Evolutionary conservation across 2,888 invertebrate genomes (phyloP).

Genomic region (Hyalella azteca): DNA sequence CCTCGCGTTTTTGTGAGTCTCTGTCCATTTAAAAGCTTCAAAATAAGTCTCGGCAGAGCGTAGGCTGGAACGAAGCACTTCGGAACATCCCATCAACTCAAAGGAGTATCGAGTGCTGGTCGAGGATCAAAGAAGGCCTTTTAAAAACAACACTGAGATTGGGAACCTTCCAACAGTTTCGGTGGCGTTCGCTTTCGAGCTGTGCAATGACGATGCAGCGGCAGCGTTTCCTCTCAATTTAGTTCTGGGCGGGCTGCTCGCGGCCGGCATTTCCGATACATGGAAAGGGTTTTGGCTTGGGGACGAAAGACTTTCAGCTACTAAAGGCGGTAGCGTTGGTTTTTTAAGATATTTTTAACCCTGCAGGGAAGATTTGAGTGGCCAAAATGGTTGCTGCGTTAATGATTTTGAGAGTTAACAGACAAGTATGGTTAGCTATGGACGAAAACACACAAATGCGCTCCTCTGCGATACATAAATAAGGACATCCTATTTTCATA

Average conservation of each 20-base stretch:
- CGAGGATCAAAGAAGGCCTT: slow-evolving; percentile 27
- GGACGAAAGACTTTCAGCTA: neutral
- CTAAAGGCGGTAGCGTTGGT: neutral
- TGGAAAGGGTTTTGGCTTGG: neutral
- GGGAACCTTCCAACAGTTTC: neutral
- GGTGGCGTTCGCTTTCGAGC: neutral
- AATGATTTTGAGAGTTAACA: no score
- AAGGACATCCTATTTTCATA: neutral
- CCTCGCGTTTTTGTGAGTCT: no score
- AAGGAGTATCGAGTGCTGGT: slow-evolving; percentile 19
- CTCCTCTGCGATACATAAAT: no score
- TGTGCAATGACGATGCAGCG: slow-evolving; percentile 1
- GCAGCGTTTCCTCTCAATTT: slow-evolving; percentile 2
- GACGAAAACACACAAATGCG: no score
- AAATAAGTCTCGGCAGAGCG: neutral
- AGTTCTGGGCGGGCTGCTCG: neutral
- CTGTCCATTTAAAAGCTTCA: slow-evolving; percentile 8
- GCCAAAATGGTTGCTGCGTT: no score
- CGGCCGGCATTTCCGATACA: slow-evolving; percentile 9
- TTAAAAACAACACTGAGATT: slow-evolving; percentile 35
- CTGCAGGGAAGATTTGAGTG: no score
- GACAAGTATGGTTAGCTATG: no score
- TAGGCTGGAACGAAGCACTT: neutral
- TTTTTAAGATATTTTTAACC: no score
- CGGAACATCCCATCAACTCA: slow-evolving; percentile 17